Evolutionary conservation across 2,888 invertebrate genomes (phyloP).

Genomic region (Acanthosoma haemorrhoidale): DNA sequence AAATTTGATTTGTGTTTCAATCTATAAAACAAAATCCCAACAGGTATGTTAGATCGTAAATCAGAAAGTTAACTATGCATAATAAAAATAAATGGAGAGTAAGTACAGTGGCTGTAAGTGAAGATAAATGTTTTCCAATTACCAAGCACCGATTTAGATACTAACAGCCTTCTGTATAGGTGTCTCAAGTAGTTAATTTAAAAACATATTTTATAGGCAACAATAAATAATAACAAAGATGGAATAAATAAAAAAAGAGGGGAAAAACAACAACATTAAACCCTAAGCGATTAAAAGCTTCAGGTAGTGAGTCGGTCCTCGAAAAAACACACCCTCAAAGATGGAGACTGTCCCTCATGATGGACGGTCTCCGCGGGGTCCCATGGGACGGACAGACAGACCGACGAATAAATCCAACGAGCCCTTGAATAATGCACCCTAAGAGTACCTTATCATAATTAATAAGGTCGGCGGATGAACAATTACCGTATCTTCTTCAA

Average conservation of each 20-base stretch:
- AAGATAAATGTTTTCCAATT: not conserved
- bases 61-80: not conserved
- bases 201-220: conserved; percentile 7
- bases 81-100: not conserved
- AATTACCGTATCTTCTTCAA: not conserved
- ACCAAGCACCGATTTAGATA: not conserved
- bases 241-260: no score
- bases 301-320: not conserved
- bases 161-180: not conserved
- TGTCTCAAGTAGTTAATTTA: not conserved
- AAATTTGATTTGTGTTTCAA: no score
- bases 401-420: conserved; percentile 8
- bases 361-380: not conserved
- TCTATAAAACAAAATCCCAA: not conserved
- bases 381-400: not conserved
- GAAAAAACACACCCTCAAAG: not conserved
- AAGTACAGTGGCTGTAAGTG: not conserved
- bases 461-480: not conserved
- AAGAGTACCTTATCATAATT: not conserved
- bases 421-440: not conserved
- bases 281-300: not conserved
- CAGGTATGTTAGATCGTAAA: not conserved
- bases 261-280: not conserved
- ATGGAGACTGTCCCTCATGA: not conserved
- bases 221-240: no score